Conservation (phyloP, 2,797 vertebrate genomes). For the Rhinoraja longicauda region DNA sequence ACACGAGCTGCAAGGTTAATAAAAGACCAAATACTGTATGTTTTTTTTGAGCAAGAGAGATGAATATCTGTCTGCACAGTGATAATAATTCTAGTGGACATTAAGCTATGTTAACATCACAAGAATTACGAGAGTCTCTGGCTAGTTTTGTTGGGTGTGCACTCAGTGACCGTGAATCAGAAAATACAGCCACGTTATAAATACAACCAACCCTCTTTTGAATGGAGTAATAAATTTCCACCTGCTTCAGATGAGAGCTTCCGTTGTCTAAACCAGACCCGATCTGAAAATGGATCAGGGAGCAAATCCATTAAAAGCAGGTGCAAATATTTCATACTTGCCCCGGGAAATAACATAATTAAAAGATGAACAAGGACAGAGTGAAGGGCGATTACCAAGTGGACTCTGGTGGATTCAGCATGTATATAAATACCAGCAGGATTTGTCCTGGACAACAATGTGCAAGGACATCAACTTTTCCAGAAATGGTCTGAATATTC, state of each 20-base stretch:
- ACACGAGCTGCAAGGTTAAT: no score
- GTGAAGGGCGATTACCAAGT: background rate
- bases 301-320: background rate
- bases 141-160: background rate
- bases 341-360: background rate
- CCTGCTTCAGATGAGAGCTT: background rate
- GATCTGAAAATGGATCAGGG: background rate
- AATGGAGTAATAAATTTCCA: background rate
- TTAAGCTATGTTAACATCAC: no score
- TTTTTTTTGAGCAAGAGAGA: no score
- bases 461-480: background rate
- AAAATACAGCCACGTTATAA: background rate
- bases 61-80: no score
- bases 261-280: background rate
- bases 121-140: background rate
- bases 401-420: background rate
- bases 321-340: background rate
- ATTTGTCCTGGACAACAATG: background rate
- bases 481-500: background rate
- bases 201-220: background rate
- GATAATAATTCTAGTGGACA: no score
- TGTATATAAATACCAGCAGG: background rate
- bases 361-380: background rate
- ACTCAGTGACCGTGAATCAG: background rate
- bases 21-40: no score